A percentile compares a stretch with the other conserved stretches of the same genome.
phyloP scores from a whole-genome alignment of 2,113 vertebrate species.

The Antechinus stuartii region DNA sequence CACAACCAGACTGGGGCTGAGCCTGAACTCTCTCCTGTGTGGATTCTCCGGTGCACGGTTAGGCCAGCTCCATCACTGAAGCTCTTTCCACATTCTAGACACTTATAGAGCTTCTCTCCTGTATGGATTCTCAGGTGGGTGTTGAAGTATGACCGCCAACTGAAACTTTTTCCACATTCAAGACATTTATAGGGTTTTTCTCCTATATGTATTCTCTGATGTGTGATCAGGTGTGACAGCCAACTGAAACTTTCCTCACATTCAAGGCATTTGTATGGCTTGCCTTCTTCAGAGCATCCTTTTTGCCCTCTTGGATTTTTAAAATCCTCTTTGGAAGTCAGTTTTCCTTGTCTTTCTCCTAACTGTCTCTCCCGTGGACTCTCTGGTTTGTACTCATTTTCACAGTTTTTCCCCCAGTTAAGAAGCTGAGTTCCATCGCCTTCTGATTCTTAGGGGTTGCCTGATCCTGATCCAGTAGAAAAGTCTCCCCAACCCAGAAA shows the following conservation, averaged over 20 bases:
- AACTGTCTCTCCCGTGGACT: background rate
- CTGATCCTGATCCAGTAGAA: background rate
- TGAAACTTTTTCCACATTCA: slow-evolving; percentile 23
- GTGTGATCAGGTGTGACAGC: background rate
- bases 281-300: background rate
- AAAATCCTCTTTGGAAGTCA: background rate
- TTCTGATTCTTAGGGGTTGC: background rate
- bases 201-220: slow-evolving; percentile 7
- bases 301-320: background rate
- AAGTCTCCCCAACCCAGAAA: too few relatives aligned
- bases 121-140: slow-evolving; percentile 8
- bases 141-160: background rate
- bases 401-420: background rate
- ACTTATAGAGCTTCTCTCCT: background rate
- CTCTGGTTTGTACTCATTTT: background rate
- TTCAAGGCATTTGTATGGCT: background rate
- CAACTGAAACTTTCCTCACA: background rate
- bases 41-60: background rate
- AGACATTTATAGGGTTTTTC: slow-evolving; percentile 11
- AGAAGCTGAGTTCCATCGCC: background rate
- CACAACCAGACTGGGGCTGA: background rate
- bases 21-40: slow-evolving; percentile 1
- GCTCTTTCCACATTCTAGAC: slow-evolving; percentile 55
- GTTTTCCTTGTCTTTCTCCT: background rate
- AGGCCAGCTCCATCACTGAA: slow-evolving; percentile 42